Percentiles rank a stretch among this genome's conserved stretches.
Evolutionary conservation across 2,888 invertebrate genomes (phyloP).

Genomic region (Ophraella communa): DNA sequence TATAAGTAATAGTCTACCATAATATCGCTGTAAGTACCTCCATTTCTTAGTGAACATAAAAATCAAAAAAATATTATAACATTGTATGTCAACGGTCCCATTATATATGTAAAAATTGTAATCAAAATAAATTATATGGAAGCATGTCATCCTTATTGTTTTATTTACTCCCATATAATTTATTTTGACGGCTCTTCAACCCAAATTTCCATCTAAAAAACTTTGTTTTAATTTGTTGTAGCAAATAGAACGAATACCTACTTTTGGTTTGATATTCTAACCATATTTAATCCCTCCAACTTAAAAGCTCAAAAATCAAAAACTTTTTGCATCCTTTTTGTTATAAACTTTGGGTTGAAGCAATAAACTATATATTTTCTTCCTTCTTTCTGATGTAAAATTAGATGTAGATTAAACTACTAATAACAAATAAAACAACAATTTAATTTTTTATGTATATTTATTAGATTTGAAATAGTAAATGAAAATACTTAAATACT

Average conservation of each 20-base stretch:
- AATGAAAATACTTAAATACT: not conserved
- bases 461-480: not conserved
- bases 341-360: too few species aligned
- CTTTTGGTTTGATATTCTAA: too few species aligned
- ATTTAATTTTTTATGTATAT: not conserved
- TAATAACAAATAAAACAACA: not conserved
- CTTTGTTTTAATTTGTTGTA: too few species aligned
- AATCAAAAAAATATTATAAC: slow-evolving; percentile 16
- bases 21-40: slow-evolving; percentile 12
- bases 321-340: too few species aligned
- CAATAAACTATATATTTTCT: not conserved
- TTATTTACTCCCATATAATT: slow-evolving; percentile 25
- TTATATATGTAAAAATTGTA: slow-evolving; percentile 22
- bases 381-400: not conserved
- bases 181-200: slow-evolving; percentile 22
- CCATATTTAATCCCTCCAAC: too few species aligned
- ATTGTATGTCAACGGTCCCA: slow-evolving; percentile 33
- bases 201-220: not conserved
- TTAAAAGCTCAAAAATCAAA: too few species aligned
- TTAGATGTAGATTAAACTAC: not conserved
- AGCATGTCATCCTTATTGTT: slow-evolving; percentile 29
- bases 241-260: too few species aligned
- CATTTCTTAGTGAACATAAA: slow-evolving; percentile 15
- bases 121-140: slow-evolving; percentile 44
- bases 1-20: slow-evolving; percentile 2